phyloP scores from a whole-genome alignment of 2,888 invertebrate genomes.

The Byasa hedistus region DNA sequence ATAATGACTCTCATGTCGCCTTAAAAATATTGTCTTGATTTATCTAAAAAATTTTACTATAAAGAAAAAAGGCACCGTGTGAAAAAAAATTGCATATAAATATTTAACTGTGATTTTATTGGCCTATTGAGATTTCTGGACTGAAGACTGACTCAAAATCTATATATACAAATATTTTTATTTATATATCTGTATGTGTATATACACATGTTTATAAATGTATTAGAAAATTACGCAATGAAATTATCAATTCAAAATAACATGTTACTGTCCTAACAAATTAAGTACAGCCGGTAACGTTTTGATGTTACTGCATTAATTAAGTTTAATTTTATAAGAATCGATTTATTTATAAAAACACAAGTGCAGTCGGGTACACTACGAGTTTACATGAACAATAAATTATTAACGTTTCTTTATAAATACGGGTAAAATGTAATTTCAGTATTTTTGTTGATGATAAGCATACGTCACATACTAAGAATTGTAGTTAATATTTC shows the following conservation, averaged over 20 bases:
- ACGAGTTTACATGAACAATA: conserved; percentile 27
- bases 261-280: background rate
- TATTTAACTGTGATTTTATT: conserved; percentile 67
- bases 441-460: too few relatives aligned
- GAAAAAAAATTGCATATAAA: conserved; percentile 48
- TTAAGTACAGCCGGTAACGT: conserved; percentile 7
- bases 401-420: background rate
- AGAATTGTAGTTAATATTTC: background rate
- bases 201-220: too few relatives aligned
- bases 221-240: conserved; percentile 35
- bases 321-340: conserved; percentile 2
- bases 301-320: conserved; percentile 6
- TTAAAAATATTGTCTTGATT: conserved; percentile 34
- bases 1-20: conserved; percentile 16
- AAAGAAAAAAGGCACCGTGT: conserved; percentile 50
- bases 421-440: background rate
- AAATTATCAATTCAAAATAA: conserved; percentile 3
- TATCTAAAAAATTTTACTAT: conserved; percentile 30
- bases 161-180: conserved; percentile 30
- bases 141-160: conserved; percentile 70
- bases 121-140: conserved; percentile 77
- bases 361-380: conserved; percentile 1
- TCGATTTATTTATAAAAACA: conserved; percentile 2
- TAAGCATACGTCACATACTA: background rate
- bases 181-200: too few relatives aligned